Conservation (phyloP, 1,140 invertebrate species). For the Sinella curviseta region DNA sequence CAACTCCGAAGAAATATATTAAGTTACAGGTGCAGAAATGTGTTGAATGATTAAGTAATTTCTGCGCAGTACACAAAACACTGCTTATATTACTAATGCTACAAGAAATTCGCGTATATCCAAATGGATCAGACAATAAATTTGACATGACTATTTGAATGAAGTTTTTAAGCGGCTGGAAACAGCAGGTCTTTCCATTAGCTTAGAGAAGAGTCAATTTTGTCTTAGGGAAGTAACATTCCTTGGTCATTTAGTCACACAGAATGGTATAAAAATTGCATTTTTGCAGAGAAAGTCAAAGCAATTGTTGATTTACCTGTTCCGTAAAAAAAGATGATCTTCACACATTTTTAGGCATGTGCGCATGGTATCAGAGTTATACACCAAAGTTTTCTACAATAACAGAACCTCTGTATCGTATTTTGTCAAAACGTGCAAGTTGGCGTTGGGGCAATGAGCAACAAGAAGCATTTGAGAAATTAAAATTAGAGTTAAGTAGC, state of each 20-base stretch:
- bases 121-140: too few species aligned
- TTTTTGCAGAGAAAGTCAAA: constrained; percentile 39
- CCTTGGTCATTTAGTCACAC: constrained; percentile 49
- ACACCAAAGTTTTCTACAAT: constrained; percentile 38
- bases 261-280: constrained; percentile 45
- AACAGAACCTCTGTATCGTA: constrained; percentile 24
- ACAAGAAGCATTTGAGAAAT: constrained; percentile 43
- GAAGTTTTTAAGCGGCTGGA: constrained; percentile 52
- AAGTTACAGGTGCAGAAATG: too few species aligned
- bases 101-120: too few species aligned
- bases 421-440: constrained; percentile 2
- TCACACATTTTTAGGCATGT: constrained; percentile 32
- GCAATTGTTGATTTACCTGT: constrained; percentile 42
- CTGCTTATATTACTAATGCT: too few species aligned
- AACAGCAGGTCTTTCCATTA: constrained; percentile 53
- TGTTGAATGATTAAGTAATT: too few species aligned
- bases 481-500: constrained; percentile 36
- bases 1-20: too few species aligned
- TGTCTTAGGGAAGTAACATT: constrained; percentile 46
- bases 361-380: constrained; percentile 35
- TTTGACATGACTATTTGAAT: too few species aligned
- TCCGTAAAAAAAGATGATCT: constrained; percentile 37
- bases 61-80: too few species aligned
- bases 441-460: constrained; percentile 43
- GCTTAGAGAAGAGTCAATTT: constrained; percentile 55